Evolutionary conservation across 2,113 vertebrate genomes (phyloP), one percentile per base, ranked within the genome.

Genomic region (Leptobrachium leishanense): DNA sequence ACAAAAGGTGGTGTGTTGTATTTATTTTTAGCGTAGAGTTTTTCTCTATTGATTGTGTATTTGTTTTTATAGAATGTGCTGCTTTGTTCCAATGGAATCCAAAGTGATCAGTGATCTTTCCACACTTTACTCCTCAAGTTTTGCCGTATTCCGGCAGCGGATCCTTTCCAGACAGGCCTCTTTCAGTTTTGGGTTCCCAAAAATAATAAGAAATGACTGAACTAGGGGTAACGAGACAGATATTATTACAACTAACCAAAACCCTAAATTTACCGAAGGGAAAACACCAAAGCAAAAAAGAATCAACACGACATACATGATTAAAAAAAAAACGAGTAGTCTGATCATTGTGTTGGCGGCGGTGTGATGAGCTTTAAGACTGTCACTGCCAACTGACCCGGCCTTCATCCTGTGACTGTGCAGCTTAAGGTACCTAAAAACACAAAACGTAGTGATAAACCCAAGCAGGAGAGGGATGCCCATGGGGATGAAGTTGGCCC

Each of bases 161-260:
- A 31, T 31, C 20, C 20, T 31, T 31, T 31, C 20, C 20, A 31
- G 20, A 46, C 54, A 67, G 2, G 39, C 43, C 5, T 42, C 4
- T 65, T 57, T 76, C 13, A 76, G 75, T 31, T 55, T 55, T 9
- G 50, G 5, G 40, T 76, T 76, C 10, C 75, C 75, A 6, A 76
- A 2, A 40, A 68, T 66, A 8, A 76, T 11, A 43, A 76, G 44
- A 7, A 68, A 2, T 5, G 75, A 76, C 15, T 76, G 75, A n/a
- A 68, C 44, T 2, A 50, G 7, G 8, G 75, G 39, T 3, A 76
- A 68, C 3, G 65, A 11, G 2, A 15, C 31, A 42, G 57, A 2
- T 7, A 76, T n/a, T 12, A 68, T 57, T 9, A 20, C 2, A 57
- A 12, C 31, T 3, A 68, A n/a, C 75, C 75, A 76, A 44, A 42